Base-by-base conservation (phyloP, 2,888 invertebrate species). In the Conchocele bisecta region DNA sequence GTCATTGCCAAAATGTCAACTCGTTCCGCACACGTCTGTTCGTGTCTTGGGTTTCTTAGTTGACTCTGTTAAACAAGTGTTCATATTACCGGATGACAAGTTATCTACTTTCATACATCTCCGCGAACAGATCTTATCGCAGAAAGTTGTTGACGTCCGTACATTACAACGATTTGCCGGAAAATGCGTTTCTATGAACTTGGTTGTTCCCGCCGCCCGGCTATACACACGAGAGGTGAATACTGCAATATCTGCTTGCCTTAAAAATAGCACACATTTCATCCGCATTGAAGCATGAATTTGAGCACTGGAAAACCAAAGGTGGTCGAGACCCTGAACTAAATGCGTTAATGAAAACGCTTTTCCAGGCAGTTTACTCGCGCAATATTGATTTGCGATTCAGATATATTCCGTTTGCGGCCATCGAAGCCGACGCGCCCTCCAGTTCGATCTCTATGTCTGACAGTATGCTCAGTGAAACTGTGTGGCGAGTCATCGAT, bases 321-420 rank as follows among this genome's bases (percentile, higher is more conserved):
- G n/a, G n/a, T n/a, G n/a, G n/a, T n/a, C n/a, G n/a, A n/a, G n/a
- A n/a, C n/a, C n/a, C n/a, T n/a, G n/a, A n/a, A n/a, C n/a, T n/a
- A n/a, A n/a, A n/a, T n/a, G n/a, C n/a, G n/a, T n/a, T n/a, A n/a
- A n/a, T n/a, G n/a, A n/a, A n/a, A n/a, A n/a, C n/a, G n/a, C n/a
- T n/a, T n/a, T n/a, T n/a, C n/a, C n/a, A n/a, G n/a, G n/a, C n/a
- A n/a, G n/a, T n/a, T n/a, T n/a, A n/a, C n/a, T n/a, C n/a, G n/a
- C n/a, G n/a, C n/a, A 72, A 76, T 51, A 56, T 72, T 31, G 57
- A 63, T 28, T 31, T 71, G n/a, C 41, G 58, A 20, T n/a, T 78
- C 22, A 13, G 24, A 0, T 77, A 66, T 50, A 50, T 77, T n/a
- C 64, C 60, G 4, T 58, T 71, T n/a, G 26, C 7, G 9, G 22